Percentiles rank a stretch among this genome's conserved stretches.
Conservation (phyloP, 92 coral and sea anemone genomes). For the Hydrozoanthus gracilis region DNA sequence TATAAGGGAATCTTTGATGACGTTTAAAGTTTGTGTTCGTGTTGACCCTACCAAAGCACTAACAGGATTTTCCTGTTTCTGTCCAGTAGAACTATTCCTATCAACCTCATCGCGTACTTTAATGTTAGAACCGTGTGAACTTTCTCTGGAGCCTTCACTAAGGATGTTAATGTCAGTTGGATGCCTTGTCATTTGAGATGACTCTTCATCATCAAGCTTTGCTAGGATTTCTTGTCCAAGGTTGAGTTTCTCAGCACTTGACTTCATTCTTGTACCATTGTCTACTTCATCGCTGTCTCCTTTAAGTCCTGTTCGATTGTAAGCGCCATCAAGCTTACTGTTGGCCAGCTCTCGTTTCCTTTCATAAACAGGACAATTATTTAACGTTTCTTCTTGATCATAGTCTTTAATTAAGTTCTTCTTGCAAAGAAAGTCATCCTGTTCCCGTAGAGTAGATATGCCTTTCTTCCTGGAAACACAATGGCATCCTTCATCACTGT, state of each 20-base stretch:
- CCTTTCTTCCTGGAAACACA: not conserved
- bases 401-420: conserved; percentile 18
- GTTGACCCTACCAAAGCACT: not conserved
- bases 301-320: not conserved
- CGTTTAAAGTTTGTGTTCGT: not conserved
- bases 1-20: not conserved
- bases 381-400: not conserved
- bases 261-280: not conserved
- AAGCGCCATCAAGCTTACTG: not conserved
- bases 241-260: not conserved
- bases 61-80: not conserved
- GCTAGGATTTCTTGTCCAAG: not conserved
- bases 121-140: not conserved
- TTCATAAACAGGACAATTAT: not conserved
- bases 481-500: not conserved
- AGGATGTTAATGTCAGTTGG: not conserved
- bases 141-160: not conserved
- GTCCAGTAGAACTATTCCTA: not conserved
- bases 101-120: conserved; percentile 3
- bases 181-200: not conserved
- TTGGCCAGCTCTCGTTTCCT: not conserved
- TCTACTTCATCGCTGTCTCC: not conserved
- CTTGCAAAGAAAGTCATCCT: not conserved
- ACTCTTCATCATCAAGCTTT: not conserved
- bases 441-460: not conserved